phyloP scores from a whole-genome alignment of 2,797 vertebrate genomes.

The Xerus rutilus region DNA sequence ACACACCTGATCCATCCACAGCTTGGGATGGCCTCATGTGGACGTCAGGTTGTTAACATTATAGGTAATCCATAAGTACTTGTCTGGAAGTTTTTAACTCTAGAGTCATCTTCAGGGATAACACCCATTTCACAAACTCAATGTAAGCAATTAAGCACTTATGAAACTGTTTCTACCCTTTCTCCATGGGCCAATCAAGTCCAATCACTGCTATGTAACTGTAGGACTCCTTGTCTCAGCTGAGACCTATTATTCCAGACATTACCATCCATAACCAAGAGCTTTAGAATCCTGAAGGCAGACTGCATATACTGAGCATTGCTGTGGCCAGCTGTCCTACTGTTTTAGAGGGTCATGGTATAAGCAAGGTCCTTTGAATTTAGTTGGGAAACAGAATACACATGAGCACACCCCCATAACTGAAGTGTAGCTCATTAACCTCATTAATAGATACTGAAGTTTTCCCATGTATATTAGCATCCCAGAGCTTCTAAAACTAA shows the following conservation, averaged over 20 bases:
- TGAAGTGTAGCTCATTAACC: background rate
- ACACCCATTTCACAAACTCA: background rate
- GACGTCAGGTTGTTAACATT: background rate
- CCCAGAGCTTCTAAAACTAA: background rate
- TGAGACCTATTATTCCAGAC: background rate
- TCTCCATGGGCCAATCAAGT: background rate
- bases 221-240: background rate
- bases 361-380: background rate
- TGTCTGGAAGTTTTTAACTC: background rate
- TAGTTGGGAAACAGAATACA: background rate
- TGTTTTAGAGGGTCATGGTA: background rate
- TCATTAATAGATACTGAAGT: background rate
- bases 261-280: background rate
- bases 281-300: background rate
- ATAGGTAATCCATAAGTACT: background rate
- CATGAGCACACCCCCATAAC: too few species aligned
- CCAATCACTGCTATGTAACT: background rate
- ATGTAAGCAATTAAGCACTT: background rate
- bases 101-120: background rate
- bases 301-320: fast-evolving
- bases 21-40: background rate
- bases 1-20: too few species aligned
- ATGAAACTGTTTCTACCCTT: background rate
- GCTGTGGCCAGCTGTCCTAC: background rate
- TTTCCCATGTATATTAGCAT: background rate